Base-by-base conservation (phyloP, 2,113 vertebrate species). In the Lycaon pictus region DNA sequence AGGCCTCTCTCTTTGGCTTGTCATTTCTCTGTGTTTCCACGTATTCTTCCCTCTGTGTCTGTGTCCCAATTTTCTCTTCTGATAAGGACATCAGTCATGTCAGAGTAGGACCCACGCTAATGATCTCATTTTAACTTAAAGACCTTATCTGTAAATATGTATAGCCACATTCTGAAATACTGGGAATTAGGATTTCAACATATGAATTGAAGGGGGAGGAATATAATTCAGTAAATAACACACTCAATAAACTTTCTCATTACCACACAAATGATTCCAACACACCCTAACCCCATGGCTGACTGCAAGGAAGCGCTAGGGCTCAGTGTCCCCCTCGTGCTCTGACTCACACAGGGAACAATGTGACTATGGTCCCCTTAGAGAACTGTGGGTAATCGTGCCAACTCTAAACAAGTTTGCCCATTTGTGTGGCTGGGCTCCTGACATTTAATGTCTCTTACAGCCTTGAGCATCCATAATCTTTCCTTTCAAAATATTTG, bases 401-500 rank as follows among this genome's bases (percentile, higher is more conserved):
- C 48, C 32, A 48, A 12, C 35, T 65, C 5, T 60, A 58, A 69
- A 53, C 51, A 72, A 35, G 7, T 84, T 60, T 55, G 2, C 82
- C 5, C 10, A 32, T 7, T 76, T 92, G 17, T 90, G 12, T 58
- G 43, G 67, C 32, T 77, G 9, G 9, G 1, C 13, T 77, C 2
- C 16, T 79, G 32, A 89, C 3, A 17, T 74, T 72, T 79, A 94
- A 48, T 9, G 1, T 60, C 15, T 16, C 32, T 7, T 84, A 11
- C 0, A 25, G 13, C 4, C 51, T 80, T 95, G 29, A 58, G 2
- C 58, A 32, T 2, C 11, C 17, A 83, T 74, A 91, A 96, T 79
- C 51, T 80, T 93, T 76, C 29, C 27, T 92, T 35, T 69, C 62
- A 91, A 92, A 96, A 93, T 89, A 93, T 96, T n/a, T 51, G 3